These are phyloP conservation scores for Hybos culiciformis DNA, from an alignment of 2,888 invertebrate genomes.

Conservation along the genomic window DNA sequence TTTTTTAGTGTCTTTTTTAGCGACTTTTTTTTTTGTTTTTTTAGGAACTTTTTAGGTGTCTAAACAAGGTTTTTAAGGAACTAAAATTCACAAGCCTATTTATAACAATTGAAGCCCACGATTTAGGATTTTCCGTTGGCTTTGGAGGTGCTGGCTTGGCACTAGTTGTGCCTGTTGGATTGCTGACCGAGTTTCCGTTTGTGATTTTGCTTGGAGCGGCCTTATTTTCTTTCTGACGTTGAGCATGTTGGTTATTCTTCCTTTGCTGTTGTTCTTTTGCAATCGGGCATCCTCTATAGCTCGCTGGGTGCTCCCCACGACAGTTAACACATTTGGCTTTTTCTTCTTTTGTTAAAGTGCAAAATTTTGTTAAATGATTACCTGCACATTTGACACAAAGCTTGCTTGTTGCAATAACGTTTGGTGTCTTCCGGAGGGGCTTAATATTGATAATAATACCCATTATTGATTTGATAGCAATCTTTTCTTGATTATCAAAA, in stretches of 20 bases:
- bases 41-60: no score
- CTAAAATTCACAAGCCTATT: no score
- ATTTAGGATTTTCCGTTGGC: neutral
- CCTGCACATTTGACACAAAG: conserved; percentile 17
- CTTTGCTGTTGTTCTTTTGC: conserved; percentile 12
- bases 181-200: neutral
- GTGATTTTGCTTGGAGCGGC: neutral
- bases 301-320: conserved; percentile 16
- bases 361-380: conserved; percentile 14
- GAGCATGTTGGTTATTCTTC: conserved; percentile 1
- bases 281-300: conserved; percentile 16
- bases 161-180: neutral
- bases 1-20: no score
- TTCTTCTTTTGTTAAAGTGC: conserved; percentile 10
- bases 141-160: neutral
- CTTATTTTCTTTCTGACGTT: conserved; percentile 1
- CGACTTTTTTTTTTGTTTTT: no score
- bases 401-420: conserved; percentile 14
- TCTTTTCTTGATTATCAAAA: neutral
- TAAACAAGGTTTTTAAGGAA: no score
- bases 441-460: conserved; percentile 4
- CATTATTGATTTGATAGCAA: neutral
- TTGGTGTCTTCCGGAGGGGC: conserved; percentile 14
- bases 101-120: neutral
- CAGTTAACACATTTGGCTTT: conserved; percentile 15